Conservation (phyloP, 2,113 vertebrate genomes). For the Bambusicola thoracicus region DNA sequence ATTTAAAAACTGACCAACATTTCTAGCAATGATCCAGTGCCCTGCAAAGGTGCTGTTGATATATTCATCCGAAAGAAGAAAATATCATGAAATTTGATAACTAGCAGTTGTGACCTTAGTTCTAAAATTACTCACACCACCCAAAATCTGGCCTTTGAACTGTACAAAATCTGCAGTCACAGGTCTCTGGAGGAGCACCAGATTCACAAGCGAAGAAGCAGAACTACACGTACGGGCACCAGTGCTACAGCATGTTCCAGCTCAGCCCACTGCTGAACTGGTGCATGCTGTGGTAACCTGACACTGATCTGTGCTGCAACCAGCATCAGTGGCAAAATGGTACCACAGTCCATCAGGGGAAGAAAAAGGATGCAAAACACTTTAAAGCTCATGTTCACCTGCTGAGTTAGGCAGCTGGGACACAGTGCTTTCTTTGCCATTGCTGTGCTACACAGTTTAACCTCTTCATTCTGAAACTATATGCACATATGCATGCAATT, state of each 20-base stretch:
- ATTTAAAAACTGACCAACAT: background rate
- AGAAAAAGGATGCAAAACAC: background rate
- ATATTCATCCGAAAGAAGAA: background rate
- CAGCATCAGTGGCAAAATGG: background rate
- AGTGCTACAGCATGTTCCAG: background rate
- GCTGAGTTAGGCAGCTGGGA: background rate
- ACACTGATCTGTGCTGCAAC: background rate
- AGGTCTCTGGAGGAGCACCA: background rate
- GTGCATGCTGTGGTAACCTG: background rate
- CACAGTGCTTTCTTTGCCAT: background rate
- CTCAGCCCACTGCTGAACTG: background rate
- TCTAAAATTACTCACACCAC: background rate
- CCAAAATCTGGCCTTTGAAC: background rate
- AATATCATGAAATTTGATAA: background rate
- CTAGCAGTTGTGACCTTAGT: background rate
- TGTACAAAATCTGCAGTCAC: background rate
- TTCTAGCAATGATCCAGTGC: background rate
- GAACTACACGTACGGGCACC: background rate
- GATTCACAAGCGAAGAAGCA: background rate
- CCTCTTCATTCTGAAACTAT: background rate
- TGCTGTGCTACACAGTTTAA: background rate
- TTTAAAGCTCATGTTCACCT: rapidly evolving
- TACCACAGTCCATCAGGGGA: rapidly evolving
- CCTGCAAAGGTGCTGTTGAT: background rate
- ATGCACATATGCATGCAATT: background rate